phyloP scores from a whole-genome alignment of 2,888 invertebrate species.

The Orchesellides sinensis region DNA sequence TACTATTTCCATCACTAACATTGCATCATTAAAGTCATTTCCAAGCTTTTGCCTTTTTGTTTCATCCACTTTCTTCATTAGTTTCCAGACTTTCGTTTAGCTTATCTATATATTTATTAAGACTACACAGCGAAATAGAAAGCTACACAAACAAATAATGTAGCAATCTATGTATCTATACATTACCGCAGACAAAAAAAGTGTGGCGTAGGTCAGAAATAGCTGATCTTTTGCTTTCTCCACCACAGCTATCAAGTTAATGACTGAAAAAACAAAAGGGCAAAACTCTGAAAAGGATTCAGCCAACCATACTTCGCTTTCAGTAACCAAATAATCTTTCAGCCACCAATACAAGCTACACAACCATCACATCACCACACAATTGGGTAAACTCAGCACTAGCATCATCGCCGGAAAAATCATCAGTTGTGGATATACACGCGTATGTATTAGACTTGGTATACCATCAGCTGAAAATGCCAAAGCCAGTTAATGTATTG shows the following conservation, averaged over 20 bases:
- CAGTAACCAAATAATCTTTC: slow-evolving; percentile 18
- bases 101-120: neutral
- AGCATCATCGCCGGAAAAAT: slow-evolving; percentile 20
- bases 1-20: neutral
- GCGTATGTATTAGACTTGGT: neutral
- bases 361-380: neutral
- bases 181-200: too few species aligned
- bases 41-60: neutral
- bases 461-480: slow-evolving; percentile 31
- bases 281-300: slow-evolving; percentile 21
- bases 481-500: slow-evolving; percentile 16
- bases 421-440: neutral
- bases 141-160: neutral
- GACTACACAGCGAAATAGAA: neutral
- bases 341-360: neutral
- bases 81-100: neutral
- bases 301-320: neutral
- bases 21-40: slow-evolving; percentile 10
- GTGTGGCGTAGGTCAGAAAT: neutral
- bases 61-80: neutral
- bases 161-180: neutral
- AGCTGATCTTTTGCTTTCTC: neutral
- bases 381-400: slow-evolving; percentile 32
- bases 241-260: slow-evolving; percentile 1
- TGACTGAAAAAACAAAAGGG: slow-evolving; percentile 18